Evolutionary conservation across 2,888 invertebrate genomes (phyloP), one percentile per base, ranked within the genome.

Genomic region (Apeira syringaria): DNA sequence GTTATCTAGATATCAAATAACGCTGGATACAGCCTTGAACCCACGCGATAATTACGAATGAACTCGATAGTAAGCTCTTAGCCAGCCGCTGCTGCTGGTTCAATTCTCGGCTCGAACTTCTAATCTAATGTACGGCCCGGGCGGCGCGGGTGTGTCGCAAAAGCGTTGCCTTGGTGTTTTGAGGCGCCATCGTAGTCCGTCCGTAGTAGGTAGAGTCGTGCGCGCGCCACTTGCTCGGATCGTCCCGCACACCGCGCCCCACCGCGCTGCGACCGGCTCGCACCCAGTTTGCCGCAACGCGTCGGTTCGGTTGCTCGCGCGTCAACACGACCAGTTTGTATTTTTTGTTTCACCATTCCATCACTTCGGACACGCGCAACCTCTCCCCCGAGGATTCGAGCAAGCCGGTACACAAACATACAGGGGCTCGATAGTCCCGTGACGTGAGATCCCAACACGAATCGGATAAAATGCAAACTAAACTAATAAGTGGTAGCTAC

Each of bases 401-500:
- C 59, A 77, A 75, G 59, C 72, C 43, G 68, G 47, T 57, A 3
- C 20, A n/a, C n/a, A n/a, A n/a, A n/a, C n/a, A n/a, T n/a, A n/a
- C 65, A 47, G 84, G 84, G 79, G 76, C 82, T 60, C 69, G 65
- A 46, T 60, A 63, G 79, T 77, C 82, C 80, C 80, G 66, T 54
- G 59, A 59, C 50, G 62, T 68, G 62, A 71, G 69, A 62, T 61
- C 72, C 59, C 62, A 70, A 62, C 60, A 64, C 61, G 61, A 77
- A 74, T 71, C 74, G 70, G 77, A 71, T 75, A 80, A 68, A 80
- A 91, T 91, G 88, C 92, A 91, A 83, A 87, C 87, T 58, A 92
- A 90, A 78, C 79, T 86, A 64, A 91, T 92, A 86, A 91, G 90
- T 80, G 89, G 91, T 64, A 91, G 91, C 85, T 92, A 92, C 86